Evolutionary conservation across 2,888 invertebrate species (phyloP), one percentile per base, ranked within the genome.

Genomic region (Oscheius sp.): DNA sequence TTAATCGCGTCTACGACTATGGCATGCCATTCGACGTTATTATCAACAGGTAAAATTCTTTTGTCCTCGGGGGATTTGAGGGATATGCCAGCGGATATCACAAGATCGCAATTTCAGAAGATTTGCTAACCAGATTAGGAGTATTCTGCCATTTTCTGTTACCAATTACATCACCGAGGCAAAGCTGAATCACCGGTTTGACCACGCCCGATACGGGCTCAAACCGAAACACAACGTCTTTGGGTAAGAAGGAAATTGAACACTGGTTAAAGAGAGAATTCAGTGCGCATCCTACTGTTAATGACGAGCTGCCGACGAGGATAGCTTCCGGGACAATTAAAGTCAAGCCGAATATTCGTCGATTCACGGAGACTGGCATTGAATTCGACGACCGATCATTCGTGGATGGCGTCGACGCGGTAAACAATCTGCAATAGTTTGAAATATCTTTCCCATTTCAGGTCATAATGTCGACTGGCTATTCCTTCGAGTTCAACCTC

Each of bases 301-400:
- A 90, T 76, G 91, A 91, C 78, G 90, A 90, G 56, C 86, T 91
- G 7, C 90, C 90, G 0, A 89, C 89, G 72, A 86, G 90, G 58
- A 89, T 91, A 49, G 86, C 89, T 72, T 88, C 86, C 43, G 83
- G 84, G 45, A 82, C 83, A 1, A 77, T 84, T 53, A 53, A 76
- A 73, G 74, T 82, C 18, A 80, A 78, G 74, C 79, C 77, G 21
- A 78, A 85, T 74, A 87, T 87, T 64, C 70, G 75, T n/a, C 59
- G 74, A 18, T 86, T 87, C 75, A 84, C 83, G 18, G 81, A 82
- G 18, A 77, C 74, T 53, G 77, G 82, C 18, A 6, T 87, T 13
- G 69, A 78, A 49, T 87, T 87, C 69, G 79, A 80, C 25, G 86
- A 87, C 69, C 86, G 85, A 21, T 78, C 79, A 1, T 25, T 55